A percentile compares a stretch with the other conserved stretches of the same genome.
phyloP scores from a whole-genome alignment of 1,140 invertebrate species.

The Hydropsyche tenuis region DNA sequence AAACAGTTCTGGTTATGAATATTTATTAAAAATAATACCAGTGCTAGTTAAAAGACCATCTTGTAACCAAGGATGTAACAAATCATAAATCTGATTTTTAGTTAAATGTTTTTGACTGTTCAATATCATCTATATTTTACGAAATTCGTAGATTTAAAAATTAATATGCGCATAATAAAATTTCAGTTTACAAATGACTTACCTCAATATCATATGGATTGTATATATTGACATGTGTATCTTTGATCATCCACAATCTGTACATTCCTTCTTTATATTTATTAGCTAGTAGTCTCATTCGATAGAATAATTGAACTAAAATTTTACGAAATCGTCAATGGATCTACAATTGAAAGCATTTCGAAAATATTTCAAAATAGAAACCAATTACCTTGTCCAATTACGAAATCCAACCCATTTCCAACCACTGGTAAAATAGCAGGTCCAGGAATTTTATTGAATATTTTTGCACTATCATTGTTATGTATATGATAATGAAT shows the following conservation, averaged over 20 bases:
- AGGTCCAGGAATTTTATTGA: conserved; percentile 52
- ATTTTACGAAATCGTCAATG: neutral
- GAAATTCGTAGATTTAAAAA: conserved; percentile 6
- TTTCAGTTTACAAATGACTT: neutral
- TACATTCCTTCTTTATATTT: conserved; percentile 39
- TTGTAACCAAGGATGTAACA: conserved; percentile 29
- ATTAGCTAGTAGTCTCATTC: conserved; percentile 31
- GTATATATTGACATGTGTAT: conserved; percentile 36
- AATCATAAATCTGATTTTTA: conserved; percentile 11
- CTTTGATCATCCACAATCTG: conserved; percentile 41
- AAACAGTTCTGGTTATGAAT: neutral
- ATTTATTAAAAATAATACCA: neutral
- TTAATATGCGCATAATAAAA: neutral
- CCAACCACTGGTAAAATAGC: conserved; percentile 47
- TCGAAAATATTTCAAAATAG: no score
- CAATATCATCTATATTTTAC: conserved; percentile 25
- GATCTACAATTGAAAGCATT: neutral
- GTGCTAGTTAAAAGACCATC: conserved; percentile 29
- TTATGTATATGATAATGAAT: no score
- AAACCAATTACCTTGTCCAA: conserved; percentile 50
- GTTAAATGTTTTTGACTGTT: conserved; percentile 43
- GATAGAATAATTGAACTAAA: conserved; percentile 44
- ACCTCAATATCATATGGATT: conserved; percentile 49
- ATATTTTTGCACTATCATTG: no score
- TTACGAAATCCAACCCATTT: conserved; percentile 52